These are phyloP conservation scores for Rhincodon typus DNA, from an alignment of 2,797 vertebrate species.

Conservation along the genomic window DNA sequence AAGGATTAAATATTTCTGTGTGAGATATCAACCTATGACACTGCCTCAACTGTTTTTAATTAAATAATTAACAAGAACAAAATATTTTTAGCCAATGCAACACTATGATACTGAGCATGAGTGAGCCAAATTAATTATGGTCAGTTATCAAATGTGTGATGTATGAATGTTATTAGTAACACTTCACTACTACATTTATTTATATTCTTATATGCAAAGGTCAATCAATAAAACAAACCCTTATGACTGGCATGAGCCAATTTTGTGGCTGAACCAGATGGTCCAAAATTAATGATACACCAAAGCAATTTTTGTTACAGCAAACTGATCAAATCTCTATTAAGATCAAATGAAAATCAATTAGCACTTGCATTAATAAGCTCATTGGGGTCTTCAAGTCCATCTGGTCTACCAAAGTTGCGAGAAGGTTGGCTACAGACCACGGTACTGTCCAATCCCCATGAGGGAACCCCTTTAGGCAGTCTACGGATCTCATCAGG, in stretches of 20 bases:
- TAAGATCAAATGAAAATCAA: constrained; percentile 26
- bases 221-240: too few relatives aligned
- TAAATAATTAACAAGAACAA: not conserved
- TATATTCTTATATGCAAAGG: not conserved
- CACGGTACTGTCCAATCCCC: constrained; percentile 80
- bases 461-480: constrained; percentile 74
- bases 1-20: not conserved
- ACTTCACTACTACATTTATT: not conserved
- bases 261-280: not conserved
- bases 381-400: constrained; percentile 83
- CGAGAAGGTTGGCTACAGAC: constrained; percentile 94
- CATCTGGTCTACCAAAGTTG: constrained; percentile 86
- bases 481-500: constrained; percentile 86
- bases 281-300: not conserved
- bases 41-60: not conserved
- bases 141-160: not conserved
- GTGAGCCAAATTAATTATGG: not conserved
- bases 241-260: not conserved
- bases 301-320: not conserved
- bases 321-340: constrained; percentile 12
- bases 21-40: not conserved
- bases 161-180: not conserved
- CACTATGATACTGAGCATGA: not conserved
- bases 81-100: not conserved
- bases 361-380: constrained; percentile 63